Conservation (phyloP, 2,888 invertebrate genomes). For the Monochamus alternatus region DNA sequence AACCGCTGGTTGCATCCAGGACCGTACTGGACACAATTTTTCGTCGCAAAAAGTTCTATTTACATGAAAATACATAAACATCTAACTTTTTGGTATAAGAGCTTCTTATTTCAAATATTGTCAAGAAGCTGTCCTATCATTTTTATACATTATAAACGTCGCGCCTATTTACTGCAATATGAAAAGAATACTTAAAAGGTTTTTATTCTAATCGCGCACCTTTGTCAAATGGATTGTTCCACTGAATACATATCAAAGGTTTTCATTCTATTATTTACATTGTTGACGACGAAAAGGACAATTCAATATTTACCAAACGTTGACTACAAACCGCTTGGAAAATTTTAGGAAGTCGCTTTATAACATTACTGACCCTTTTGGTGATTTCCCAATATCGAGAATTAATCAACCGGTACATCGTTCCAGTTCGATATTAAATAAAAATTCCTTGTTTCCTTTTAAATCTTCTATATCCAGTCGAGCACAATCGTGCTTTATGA, state of each 20-base stretch:
- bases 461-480: background rate
- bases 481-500: slow-evolving; percentile 3
- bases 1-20: too few species aligned
- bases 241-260: slow-evolving; percentile 5
- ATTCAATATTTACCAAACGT: slow-evolving; percentile 26
- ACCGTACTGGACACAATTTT: too few species aligned
- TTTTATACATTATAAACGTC: too few species aligned
- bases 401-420: slow-evolving; percentile 27
- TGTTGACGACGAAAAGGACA: slow-evolving; percentile 22
- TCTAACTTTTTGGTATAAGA: too few species aligned
- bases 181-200: too few species aligned
- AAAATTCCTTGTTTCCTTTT: slow-evolving; percentile 26
- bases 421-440: slow-evolving; percentile 16
- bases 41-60: too few species aligned
- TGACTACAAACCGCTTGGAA: slow-evolving; percentile 28
- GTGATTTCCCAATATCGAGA: slow-evolving; percentile 24
- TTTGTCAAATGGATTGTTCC: slow-evolving; percentile 7
- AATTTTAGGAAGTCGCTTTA: slow-evolving; percentile 23
- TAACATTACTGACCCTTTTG: slow-evolving; percentile 23
- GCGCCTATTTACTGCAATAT: too few species aligned
- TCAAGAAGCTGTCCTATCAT: too few species aligned
- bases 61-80: too few species aligned
- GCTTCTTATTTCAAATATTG: too few species aligned
- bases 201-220: background rate
- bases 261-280: slow-evolving; percentile 23